phyloP scores from a whole-genome alignment of 1,140 invertebrate genomes.

The silkworm (Bombyx mori) region DNA sequence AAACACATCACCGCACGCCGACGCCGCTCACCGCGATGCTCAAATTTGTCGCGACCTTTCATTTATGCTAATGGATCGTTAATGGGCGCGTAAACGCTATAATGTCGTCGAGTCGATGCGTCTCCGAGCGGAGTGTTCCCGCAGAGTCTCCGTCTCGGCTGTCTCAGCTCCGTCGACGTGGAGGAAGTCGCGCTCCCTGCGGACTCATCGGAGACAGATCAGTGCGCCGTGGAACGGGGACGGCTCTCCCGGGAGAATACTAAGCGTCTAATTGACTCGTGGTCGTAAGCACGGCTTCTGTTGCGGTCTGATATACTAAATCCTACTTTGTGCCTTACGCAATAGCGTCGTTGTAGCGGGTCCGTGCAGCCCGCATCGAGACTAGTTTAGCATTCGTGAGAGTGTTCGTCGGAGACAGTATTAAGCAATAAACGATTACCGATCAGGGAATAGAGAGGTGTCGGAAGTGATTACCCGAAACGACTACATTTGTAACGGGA shows the following conservation, averaged over 20 bases:
- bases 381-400: no score
- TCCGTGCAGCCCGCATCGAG: no score
- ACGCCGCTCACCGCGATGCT: constrained; percentile 13
- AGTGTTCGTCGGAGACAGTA: not conserved
- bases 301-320: no score
- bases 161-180: not conserved
- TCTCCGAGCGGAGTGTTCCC: not conserved
- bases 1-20: constrained; percentile 25
- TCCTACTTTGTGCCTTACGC: no score
- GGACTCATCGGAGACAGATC: no score
- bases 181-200: not conserved
- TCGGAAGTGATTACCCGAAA: no score
- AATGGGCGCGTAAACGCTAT: constrained; percentile 23
- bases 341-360: no score
- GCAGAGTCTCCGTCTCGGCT: not conserved
- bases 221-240: not conserved
- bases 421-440: constrained; percentile 16
- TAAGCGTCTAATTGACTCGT: no score
- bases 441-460: not conserved
- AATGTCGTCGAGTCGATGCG: not conserved
- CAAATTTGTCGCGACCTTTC: constrained; percentile 29
- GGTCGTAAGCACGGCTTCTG: no score
- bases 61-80: constrained; percentile 42
- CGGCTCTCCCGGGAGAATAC: constrained; percentile 1
- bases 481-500: no score